Evolutionary conservation across 2,113 vertebrate genomes (phyloP), one percentile per base, ranked within the genome.

Genomic region (Ceyx melanurus): DNA sequence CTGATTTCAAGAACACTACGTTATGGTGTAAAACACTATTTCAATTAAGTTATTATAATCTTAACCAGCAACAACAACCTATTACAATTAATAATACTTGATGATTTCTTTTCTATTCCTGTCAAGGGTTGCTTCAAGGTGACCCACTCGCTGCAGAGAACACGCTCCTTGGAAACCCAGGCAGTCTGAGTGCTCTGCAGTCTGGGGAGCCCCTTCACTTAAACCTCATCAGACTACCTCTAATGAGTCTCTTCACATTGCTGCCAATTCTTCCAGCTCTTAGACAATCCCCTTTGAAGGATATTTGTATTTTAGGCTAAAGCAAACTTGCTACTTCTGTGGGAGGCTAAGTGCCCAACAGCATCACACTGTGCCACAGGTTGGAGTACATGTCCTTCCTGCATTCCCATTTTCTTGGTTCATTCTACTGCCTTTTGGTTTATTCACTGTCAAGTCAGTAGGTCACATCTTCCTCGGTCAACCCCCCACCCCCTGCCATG

Each of bases 41-140:
- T 89, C 87, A 93, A 86, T 94, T 92, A 92, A 88, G 80, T 43
- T 77, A 65, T 93, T 91, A 88, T 20, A 95, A 94, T 72, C 87
- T 57, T 74, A 88, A 56, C 89, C 85, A 93, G 91, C 60, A 71
- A 85, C 82, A 96, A 92, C 92, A 92, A 85, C 51, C 76, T 43
- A 92, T 95, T 89, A 83, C 71, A 94, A 93, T 92, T 96, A 89
- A 96, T 93, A 94, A 72, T 81, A 93, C 92, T 86, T 85, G 68
- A 94, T 70, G 66, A 80, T 83, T 91, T 82, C 76, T 88, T 84
- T 83, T 89, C 84, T 92, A 29, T 89, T 94, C 68, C 82, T 68
- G 51, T 82, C 89, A 84, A 93, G 94, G 42, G 51, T n/a, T 94
- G 74, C 72, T 80, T 77, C 82, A 87, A 93, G 92, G 96, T 94